Base-by-base conservation (phyloP, 2,797 vertebrate genomes). In the Pristis pectinata region DNA sequence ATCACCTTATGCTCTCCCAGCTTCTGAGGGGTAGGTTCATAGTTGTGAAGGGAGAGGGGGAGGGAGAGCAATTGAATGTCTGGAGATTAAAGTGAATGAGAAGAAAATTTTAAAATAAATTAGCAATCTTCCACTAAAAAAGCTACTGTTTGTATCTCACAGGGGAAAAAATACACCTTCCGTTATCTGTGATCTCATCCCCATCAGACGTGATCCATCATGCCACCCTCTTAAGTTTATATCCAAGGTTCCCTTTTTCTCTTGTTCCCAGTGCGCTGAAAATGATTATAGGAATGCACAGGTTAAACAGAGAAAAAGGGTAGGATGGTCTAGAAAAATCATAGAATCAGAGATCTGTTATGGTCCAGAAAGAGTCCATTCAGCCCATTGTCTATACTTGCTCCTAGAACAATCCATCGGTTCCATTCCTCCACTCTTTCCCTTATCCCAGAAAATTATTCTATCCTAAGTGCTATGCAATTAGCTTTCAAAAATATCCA, bases 21-120 rank as follows among this genome's bases (percentile, higher is more conserved):
- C 98, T 99, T 98, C 98, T 98, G 70, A 74, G 98, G 98, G 97
- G 97, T 96, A 97, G 98, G 98, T 97, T 98, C 97, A 98, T 98
- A 98, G 53, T 59, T 37, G n/a, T 0, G 59, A 67, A 34, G 37
- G 64, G 37, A 82, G 82, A n/a, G 70, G 41, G 41, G 41, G 44
- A 41, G 92, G 70, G 67, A 72, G 67, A 34, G 15, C 44, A 53
- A 72, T 72, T 67, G 74, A 93, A 94, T n/a, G 27, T 74, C 70
- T n/a, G 13, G 70, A 53, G 92, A 94, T 94, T 94, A 94, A 94
- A 94, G 70, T 34, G 72, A 94, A 53, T 30, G 27, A 74, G 92
- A 53, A 76, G 41, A 74, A 49, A 53, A 74, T 53, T 94, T 94
- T 15, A 76, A 94, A 94, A 70, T 34, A 94, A 94, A 94, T 76